Base-by-base conservation (phyloP, 2,113 vertebrate species). In the Junco hyemalis region DNA sequence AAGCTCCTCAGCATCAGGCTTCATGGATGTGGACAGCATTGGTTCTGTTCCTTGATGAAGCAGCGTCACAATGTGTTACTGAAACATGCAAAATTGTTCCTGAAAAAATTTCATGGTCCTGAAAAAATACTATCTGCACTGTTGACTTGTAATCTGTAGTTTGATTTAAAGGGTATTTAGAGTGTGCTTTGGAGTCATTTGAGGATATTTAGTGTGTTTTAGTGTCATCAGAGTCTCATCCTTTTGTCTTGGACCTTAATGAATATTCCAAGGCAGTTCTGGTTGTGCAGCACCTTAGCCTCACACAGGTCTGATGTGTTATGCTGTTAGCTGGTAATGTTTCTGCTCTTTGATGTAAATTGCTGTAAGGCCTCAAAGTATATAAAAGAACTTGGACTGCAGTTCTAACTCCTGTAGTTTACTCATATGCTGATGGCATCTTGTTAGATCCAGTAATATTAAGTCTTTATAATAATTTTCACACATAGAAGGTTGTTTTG, bases 1-100 rank as follows among this genome's bases (percentile, higher is more conserved):
- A 33, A 76, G 15, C 22, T 71, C 3, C 1, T 68, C 29, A 21
- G 16, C 19, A 8, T 74, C 38, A 35, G 21, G 23, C 22, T 81
- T 65, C 28, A 2, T 54, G 2, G 2, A 16, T 3, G 5, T 26
- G 36, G 51, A 33, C 8, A 4, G 7, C 1, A 0, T 28, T 78
- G 36, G 9, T 60, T 78, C 71, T 76, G 9, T 31, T 60, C 36
- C 36, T 50, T 45, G 29, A 53, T 0, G 14, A 64, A 10, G 9
- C 9, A 1, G 21, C 3, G 4, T 63, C 31, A 21, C 18, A 44
- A 5, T 12, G 4, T 60, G 4, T n/a, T 63, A 44, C 0, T 82
- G 53, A 42, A 72, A 47, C 10, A 14, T 61, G 29, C 23, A 71
- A 47, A 91, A 20, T 12, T 19, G 1, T 38, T 89, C 68, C 2